Percentiles rank a stretch among this genome's conserved stretches.
Evolutionary conservation across 2,797 vertebrate species (phyloP).

Genomic region (Adrianichthys oophorus): DNA sequence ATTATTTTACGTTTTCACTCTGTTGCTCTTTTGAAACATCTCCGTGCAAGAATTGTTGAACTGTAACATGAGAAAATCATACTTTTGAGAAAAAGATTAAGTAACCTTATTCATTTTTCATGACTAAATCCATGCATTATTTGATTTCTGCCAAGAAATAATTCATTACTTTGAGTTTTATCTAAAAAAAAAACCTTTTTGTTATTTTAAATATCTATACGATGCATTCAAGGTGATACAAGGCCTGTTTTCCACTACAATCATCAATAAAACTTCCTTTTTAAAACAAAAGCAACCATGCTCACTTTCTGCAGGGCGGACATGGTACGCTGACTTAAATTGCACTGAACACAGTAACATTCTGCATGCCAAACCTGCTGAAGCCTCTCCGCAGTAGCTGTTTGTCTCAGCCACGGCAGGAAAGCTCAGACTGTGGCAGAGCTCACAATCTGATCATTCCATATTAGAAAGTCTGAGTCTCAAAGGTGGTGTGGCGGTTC

Average conservation of each 20-base stretch:
- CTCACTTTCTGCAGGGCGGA: constrained; percentile 1
- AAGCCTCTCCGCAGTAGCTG: constrained; percentile 29
- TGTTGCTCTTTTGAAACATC: too few relatives aligned
- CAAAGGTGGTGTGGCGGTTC: constrained; percentile 36
- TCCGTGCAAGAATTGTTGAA: too few relatives aligned
- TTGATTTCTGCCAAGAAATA: background rate
- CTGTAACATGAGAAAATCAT: too few relatives aligned
- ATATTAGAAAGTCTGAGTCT: constrained; percentile 48
- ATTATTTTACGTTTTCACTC: too few relatives aligned
- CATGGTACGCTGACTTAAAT: constrained; percentile 38
- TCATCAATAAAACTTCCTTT: constrained; percentile 16
- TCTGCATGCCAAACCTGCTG: constrained; percentile 38
- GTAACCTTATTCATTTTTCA: too few relatives aligned
- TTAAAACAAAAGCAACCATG: constrained; percentile 7
- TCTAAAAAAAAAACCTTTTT: background rate
- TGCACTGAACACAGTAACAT: constrained; percentile 31
- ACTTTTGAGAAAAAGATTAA: too few relatives aligned
- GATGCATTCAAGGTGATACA: background rate
- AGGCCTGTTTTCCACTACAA: constrained; percentile 15
- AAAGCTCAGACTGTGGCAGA: constrained; percentile 46
- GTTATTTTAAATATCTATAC: background rate
- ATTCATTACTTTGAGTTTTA: background rate
- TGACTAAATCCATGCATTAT: too few relatives aligned
- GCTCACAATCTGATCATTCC: constrained; percentile 59
- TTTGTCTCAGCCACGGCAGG: constrained; percentile 44